phyloP scores from a whole-genome alignment of 2,797 vertebrate species.

The Meriones psammophilus region DNA sequence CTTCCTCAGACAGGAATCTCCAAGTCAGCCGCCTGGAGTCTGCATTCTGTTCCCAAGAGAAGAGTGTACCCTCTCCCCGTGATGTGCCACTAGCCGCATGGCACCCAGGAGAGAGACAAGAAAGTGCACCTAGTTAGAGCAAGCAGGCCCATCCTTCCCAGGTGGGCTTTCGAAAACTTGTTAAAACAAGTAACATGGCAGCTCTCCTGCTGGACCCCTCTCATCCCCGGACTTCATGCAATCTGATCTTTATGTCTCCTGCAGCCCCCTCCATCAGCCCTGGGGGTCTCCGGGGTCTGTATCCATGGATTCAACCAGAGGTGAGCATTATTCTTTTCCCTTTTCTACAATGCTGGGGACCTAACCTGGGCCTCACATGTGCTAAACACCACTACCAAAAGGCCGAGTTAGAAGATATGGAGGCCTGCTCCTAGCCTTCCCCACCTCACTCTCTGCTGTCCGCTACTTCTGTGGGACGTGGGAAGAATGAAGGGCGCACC shows the following conservation, averaged over 20 bases:
- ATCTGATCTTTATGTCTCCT: neutral
- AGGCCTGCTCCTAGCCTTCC: neutral
- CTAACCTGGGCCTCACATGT: neutral
- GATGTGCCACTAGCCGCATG: rapidly evolving
- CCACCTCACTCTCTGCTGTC: no score
- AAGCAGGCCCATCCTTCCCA: neutral
- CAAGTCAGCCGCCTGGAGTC: neutral
- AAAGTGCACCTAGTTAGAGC: neutral
- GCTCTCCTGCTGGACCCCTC: neutral
- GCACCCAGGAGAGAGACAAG: neutral
- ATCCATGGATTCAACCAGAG: neutral
- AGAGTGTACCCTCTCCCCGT: rapidly evolving
- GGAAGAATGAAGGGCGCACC: neutral
- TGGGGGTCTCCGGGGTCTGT: neutral
- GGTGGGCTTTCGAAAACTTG: neutral
- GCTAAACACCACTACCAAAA: neutral
- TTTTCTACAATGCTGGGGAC: neutral
- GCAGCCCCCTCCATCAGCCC: neutral
- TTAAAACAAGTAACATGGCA: neutral
- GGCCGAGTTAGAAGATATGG: no score
- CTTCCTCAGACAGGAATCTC: neutral
- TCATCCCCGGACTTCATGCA: neutral
- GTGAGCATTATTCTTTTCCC: neutral
- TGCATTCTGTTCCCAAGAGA: rapidly evolving
- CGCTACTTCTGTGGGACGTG: neutral